These are phyloP conservation scores for Rugalucina vietnamica DNA, from an alignment of 2,888 invertebrate genomes.

Conservation along the genomic window DNA sequence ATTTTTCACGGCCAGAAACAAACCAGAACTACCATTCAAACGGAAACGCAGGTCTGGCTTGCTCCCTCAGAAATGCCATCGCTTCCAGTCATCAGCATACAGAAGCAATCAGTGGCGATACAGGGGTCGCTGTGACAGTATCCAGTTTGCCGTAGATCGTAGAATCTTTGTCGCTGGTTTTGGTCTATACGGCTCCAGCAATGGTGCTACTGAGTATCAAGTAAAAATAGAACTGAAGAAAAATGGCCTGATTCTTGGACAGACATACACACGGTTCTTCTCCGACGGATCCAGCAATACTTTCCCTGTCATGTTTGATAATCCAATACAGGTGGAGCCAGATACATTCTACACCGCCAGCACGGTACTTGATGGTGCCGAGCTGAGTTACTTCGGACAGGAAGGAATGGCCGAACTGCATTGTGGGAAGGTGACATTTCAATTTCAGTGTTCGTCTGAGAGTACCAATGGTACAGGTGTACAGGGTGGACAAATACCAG, in stretches of 20 bases:
- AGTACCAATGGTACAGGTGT: slow-evolving; percentile 99
- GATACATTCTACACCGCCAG: slow-evolving; percentile 98
- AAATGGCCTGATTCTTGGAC: slow-evolving; percentile 93
- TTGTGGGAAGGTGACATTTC: slow-evolving; percentile 94
- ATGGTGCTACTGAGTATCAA: slow-evolving; percentile 97
- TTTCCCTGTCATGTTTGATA: slow-evolving; percentile 93
- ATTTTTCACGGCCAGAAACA: slow-evolving; percentile 95
- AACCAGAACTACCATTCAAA: slow-evolving; percentile 93
- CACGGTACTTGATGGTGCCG: slow-evolving; percentile 96
- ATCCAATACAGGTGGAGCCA: slow-evolving; percentile 94
- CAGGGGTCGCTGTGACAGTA: slow-evolving; percentile 97
- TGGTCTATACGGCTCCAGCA: slow-evolving; percentile 97
- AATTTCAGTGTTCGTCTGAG: slow-evolving; percentile 98
- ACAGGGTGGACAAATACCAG: slow-evolving; percentile 98
- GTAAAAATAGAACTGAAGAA: slow-evolving; percentile 97
- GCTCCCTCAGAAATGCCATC: slow-evolving; percentile 96
- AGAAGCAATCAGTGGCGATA: slow-evolving; percentile 99
- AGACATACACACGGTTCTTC: slow-evolving; percentile 96
- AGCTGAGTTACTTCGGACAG: slow-evolving; percentile 98
- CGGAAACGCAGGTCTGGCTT: slow-evolving; percentile 93
- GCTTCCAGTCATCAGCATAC: slow-evolving; percentile 98
- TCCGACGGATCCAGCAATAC: slow-evolving; percentile 98
- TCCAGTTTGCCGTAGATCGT: slow-evolving; percentile 97
- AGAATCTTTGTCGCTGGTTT: slow-evolving; percentile 98
- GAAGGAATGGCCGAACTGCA: slow-evolving; percentile 98